Base-by-base conservation (phyloP, 2,113 vertebrate species). In the Mus musculus region DNA sequence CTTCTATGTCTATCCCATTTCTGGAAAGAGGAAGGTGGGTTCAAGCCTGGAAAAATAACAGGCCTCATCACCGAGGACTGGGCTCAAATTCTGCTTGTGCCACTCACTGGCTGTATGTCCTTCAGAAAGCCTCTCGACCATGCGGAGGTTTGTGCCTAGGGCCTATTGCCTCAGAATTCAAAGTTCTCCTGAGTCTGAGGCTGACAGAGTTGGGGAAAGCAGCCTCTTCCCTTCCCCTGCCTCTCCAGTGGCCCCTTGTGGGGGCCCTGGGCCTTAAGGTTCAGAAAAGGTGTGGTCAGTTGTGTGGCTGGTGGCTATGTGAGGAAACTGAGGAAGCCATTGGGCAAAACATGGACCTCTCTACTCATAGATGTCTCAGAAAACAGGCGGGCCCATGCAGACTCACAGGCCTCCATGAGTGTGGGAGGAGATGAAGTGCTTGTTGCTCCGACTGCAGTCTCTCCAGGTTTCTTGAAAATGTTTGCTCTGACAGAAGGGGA, bases 401-500 rank as follows among this genome's bases (percentile, higher is more conserved):
- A 49, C 78, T 63, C 90, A 0, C 63, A 80, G 84, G 84, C 26
- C 2, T 20, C 28, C 36, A 22, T 33, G 20, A 33, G 16, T 16
- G 54, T 7, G 16, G 56, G 49, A 56, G 77, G 77, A 84, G 80
- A 71, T 26, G 7, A 73, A 16, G 88, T 0, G 3, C 54, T 73
- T 63, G 28, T n/a, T 0, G 0, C 1, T 7, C 33, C 1, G 4
- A 13, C 69, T 69, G 56, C 54, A 71, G 11, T 78, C 92, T 71
- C 42, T 19, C 14, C 56, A 87, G 88, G n/a, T 90, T 91, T 91
- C 89, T 28, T 71, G 67, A 80, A 95, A 90, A 90, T 71, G 56
- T 93, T 91, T 80, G 69, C 90, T 88, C 13, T 1, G 39, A 85
- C 46, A 67, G 87, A 36, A 36, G 30, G 22, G 10, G 7, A 49